phyloP scores from a whole-genome alignment of 2,113 vertebrate genomes.

The Atrichornis clamosus region DNA sequence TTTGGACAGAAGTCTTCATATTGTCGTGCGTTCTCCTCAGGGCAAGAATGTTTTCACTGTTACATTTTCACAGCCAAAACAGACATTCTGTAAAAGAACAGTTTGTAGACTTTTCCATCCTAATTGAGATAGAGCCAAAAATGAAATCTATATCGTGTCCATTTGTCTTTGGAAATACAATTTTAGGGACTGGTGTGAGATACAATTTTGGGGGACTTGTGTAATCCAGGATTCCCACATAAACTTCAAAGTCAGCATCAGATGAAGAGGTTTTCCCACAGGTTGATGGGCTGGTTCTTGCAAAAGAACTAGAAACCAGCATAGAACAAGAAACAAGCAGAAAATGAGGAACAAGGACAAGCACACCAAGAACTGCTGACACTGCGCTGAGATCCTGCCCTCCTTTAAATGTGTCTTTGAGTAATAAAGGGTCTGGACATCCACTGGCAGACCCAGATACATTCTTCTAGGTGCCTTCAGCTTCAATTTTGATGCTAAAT shows the following conservation, averaged over 20 bases:
- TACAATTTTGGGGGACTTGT: neutral
- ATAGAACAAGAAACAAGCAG: neutral
- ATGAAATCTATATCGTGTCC: neutral
- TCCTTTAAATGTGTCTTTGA: neutral
- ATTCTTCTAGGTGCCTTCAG: neutral
- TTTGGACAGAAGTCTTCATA: neutral
- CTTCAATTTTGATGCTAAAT: neutral
- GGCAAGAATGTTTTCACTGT: neutral
- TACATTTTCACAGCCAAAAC: neutral
- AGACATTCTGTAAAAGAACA: slow-evolving; percentile 12
- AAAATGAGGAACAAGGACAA: neutral
- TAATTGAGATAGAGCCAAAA: neutral
- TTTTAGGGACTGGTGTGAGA: neutral
- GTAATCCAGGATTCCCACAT: neutral
- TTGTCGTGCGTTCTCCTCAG: slow-evolving; percentile 2
- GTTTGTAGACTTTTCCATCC: neutral
- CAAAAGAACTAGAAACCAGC: neutral
- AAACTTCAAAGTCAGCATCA: neutral
- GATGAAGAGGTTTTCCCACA: neutral
- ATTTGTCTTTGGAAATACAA: neutral
- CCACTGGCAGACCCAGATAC: rapidly evolving
- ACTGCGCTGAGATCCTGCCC: neutral
- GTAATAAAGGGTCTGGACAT: neutral
- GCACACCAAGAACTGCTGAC: neutral
- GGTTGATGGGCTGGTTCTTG: neutral